Conservation (phyloP, 1,140 invertebrate genomes). For the Philaenus spumarius region DNA sequence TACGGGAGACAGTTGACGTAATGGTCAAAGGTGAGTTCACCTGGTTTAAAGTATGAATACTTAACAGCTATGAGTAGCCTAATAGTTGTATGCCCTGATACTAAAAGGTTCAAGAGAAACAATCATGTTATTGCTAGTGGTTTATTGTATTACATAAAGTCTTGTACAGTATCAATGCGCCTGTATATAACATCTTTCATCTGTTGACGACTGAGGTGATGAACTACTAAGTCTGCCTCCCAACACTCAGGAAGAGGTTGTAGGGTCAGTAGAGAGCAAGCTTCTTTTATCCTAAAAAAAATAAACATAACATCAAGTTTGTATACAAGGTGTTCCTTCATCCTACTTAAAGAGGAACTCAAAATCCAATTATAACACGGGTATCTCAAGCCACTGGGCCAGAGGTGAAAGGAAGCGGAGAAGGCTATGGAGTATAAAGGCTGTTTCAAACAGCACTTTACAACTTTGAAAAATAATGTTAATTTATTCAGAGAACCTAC, state of each 20-base stretch:
- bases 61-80: no score
- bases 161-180: conserved; percentile 47
- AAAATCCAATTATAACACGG: conserved; percentile 8
- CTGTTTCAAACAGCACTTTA: no score
- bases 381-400: neutral
- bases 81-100: no score
- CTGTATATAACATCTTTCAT: conserved; percentile 64
- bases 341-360: conserved; percentile 17
- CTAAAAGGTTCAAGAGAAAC: no score
- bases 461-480: no score
- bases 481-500: no score
- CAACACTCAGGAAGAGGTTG: conserved; percentile 1
- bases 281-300: conserved; percentile 64
- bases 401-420: neutral
- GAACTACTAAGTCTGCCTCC: conserved; percentile 1
- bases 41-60: no score
- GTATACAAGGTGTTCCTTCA: neutral
- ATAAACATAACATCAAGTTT: neutral
- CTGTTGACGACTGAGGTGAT: conserved; percentile 47
- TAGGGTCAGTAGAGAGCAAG: conserved; percentile 67
- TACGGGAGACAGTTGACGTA: no score
- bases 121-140: no score
- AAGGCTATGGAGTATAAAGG: neutral
- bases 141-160: conserved; percentile 18
- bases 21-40: no score